Evolutionary conservation across 1,140 invertebrate species (phyloP), one percentile per base, ranked within the genome.

Genomic region (Drosophila watanabei): DNA sequence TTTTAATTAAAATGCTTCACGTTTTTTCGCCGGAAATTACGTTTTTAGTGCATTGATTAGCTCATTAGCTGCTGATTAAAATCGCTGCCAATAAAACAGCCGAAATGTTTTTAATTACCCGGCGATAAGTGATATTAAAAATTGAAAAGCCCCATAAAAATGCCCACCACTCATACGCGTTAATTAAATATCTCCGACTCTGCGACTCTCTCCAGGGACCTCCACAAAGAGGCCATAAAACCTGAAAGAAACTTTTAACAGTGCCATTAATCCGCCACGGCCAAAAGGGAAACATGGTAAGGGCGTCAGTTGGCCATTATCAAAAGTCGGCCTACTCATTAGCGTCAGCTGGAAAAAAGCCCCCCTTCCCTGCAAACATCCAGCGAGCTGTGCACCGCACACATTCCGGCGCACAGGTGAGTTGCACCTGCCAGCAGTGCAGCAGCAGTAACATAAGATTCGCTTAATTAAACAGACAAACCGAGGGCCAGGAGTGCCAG

Each of bases 51-150:
- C 66, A 88, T 89, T 85, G 81, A 88, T 88, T 88, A 88, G 85
- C 75, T 90, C 86, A 79, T 90, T 85, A 82, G 86, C 30, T 58
- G 48, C 59, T 88, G 85, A 90, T 90, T 90, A 90, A 88, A 88
- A 88, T 79, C 83, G 48, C 63, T 73, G 83, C 66, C 69, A 89
- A 84, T 89, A 85, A 79, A 64, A 84, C 52, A 64, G 45, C 28
- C 62, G 30, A 79, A 85, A 79, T 70, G 58, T 77, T 88, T 79
- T 89, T 84, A 88, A 79, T 90, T 82, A 75, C 18, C 56, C 68
- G 37, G 51, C 45, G 68, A 68, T 64, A 79, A 71, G 66, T 16
- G 66, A 73, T 59, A 79, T 64, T 84, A 71, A 75, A 84, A 75
- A 89, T 89, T 88, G 48, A 63, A 63, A 61, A 56, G 16, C 20